Percentiles rank a stretch among this genome's conserved stretches.
These are phyloP conservation scores for Glaucidium brasilianum DNA, from an alignment of 2,113 vertebrate species.

Conservation along the genomic window DNA sequence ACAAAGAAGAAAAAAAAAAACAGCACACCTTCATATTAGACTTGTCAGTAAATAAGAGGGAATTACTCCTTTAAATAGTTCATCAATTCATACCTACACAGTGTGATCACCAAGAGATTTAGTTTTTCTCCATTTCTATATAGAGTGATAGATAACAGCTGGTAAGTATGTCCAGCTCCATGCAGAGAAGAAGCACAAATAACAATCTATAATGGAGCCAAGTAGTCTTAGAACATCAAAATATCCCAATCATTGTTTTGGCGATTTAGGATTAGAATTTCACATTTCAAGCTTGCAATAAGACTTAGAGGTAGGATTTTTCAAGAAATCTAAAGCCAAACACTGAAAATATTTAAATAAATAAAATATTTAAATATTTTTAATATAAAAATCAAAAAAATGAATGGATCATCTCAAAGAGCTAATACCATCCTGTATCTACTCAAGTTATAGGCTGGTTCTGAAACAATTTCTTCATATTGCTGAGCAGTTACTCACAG, in stretches of 20 bases:
- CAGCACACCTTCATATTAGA: not conserved
- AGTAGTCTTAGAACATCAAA: not conserved
- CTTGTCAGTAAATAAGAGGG: not conserved
- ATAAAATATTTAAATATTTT: not conserved
- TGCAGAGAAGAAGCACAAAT: not conserved
- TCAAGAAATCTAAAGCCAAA: not conserved
- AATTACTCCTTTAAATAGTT: not conserved
- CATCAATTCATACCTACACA: not conserved
- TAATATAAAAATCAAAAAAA: not conserved
- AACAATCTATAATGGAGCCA: not conserved
- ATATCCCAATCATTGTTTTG: not conserved
- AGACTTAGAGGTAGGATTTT: not conserved
- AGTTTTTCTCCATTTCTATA: not conserved
- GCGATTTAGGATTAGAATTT: not conserved
- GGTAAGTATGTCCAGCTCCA: not conserved
- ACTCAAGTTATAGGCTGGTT: not conserved
- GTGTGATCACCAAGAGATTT: not conserved
- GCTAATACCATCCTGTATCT: not conserved
- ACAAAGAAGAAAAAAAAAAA: not conserved
- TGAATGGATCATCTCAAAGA: not conserved
- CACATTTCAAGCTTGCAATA: not conserved
- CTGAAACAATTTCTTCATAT: not conserved
- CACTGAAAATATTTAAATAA: not conserved
- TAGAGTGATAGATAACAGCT: not conserved
- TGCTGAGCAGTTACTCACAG: not conserved